A percentile compares a stretch with the other conserved stretches of the same genome.
Conservation (phyloP, 2,113 vertebrate genomes). For the Pteruthius melanotis region DNA sequence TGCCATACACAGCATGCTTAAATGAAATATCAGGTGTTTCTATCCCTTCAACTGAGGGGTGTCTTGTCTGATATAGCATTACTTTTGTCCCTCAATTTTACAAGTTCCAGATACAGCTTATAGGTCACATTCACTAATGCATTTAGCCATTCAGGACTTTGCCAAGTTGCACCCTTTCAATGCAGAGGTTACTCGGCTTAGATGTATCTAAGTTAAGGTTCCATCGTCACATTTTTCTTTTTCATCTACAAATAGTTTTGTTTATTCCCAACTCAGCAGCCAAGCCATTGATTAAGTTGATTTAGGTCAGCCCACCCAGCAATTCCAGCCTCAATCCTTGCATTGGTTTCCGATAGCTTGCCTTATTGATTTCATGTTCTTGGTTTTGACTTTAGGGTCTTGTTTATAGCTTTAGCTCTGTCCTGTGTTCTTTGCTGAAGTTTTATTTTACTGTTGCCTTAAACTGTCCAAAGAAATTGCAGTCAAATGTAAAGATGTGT, state of each 20-base stretch:
- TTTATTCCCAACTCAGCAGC: conserved; percentile 26
- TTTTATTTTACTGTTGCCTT: neutral
- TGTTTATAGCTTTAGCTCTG: neutral
- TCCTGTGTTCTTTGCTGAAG: neutral
- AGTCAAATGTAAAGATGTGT: neutral
- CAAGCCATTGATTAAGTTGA: neutral
- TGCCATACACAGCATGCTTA: neutral
- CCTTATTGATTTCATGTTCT: conserved; percentile 1
- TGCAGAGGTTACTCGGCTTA: neutral
- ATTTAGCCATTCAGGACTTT: neutral
- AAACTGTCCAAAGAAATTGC: neutral
- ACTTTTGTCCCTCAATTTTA: neutral
- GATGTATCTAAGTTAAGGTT: neutral
- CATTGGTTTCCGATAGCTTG: conserved; percentile 16
- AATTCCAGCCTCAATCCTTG: neutral
- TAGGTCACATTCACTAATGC: neutral
- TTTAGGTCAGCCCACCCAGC: neutral
- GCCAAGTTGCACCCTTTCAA: neutral
- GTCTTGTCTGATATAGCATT: neutral
- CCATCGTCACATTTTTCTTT: neutral
- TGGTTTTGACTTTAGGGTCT: neutral
- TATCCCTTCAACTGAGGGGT: neutral
- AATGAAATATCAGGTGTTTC: neutral
- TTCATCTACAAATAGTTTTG: neutral
- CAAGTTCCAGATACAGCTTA: neutral